phyloP scores from a whole-genome alignment of 2,113 vertebrate genomes.

The Siniperca knerii region DNA sequence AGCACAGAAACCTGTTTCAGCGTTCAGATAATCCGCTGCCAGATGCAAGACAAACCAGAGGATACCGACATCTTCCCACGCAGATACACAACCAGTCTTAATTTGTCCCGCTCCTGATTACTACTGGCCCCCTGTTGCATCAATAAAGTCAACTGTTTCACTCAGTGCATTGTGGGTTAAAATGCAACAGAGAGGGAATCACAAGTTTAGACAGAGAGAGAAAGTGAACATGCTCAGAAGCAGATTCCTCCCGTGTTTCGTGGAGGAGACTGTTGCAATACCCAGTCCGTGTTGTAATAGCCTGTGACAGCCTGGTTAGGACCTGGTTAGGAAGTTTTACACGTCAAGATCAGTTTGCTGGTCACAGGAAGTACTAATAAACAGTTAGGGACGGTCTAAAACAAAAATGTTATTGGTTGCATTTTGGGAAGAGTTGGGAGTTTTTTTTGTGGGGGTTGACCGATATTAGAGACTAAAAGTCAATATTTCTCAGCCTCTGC shows the following conservation, averaged over 20 bases:
- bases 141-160: neutral
- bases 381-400: neutral
- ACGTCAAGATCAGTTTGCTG: neutral
- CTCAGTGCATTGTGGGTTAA: neutral
- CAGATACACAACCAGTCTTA: neutral
- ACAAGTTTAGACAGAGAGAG: neutral
- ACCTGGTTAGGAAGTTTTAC: neutral
- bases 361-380: conserved; percentile 4
- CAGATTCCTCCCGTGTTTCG: neutral
- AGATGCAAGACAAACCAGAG: neutral
- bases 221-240: neutral
- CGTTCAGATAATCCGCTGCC: neutral
- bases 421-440: neutral
- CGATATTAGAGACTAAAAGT: neutral
- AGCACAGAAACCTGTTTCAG: neutral
- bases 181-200: neutral
- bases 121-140: neutral
- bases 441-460: no score
- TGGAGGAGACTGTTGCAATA: neutral
- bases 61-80: neutral
- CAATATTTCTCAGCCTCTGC: neutral
- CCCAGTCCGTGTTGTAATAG: neutral
- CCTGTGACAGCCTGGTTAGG: no score
- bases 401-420: neutral
- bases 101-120: neutral